phyloP scores from a whole-genome alignment of 1,140 invertebrate genomes.

The Adoxophyes honmai region DNA sequence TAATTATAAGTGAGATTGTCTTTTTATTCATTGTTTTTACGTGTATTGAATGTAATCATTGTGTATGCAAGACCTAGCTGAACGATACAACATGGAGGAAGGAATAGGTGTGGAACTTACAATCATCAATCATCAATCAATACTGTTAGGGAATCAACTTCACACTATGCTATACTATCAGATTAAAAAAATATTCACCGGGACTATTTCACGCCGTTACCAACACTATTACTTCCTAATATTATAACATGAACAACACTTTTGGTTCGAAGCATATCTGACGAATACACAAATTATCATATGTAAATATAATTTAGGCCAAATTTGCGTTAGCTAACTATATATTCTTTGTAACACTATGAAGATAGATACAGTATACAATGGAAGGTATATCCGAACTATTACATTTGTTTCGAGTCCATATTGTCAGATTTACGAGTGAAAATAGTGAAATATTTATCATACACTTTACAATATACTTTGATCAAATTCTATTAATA shows the following conservation, averaged over 20 bases:
- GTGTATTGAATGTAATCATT: neutral
- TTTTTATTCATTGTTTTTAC: neutral
- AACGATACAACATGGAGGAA: neutral
- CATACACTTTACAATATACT: constrained; percentile 43
- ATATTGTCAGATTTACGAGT: constrained; percentile 55
- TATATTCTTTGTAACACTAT: constrained; percentile 7
- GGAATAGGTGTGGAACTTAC: neutral
- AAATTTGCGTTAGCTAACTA: constrained; percentile 10
- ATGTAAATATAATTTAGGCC: constrained; percentile 8
- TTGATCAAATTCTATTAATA: constrained; percentile 32
- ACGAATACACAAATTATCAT: constrained; percentile 1
- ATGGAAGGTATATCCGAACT: constrained; percentile 38
- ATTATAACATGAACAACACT: constrained; percentile 11
- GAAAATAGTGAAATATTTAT: constrained; percentile 35
- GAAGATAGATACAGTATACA: constrained; percentile 32
- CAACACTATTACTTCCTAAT: neutral
- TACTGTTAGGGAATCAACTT: neutral
- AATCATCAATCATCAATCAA: too few species aligned
- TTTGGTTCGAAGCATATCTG: constrained; percentile 13
- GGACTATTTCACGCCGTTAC: neutral
- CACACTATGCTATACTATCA: neutral
- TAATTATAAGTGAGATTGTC: too few species aligned
- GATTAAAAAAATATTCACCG: neutral
- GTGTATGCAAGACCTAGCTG: neutral
- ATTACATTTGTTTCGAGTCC: constrained; percentile 31